Evolutionary conservation across 2,888 invertebrate genomes (phyloP).

Genomic region (Luffia ferchaultella): DNA sequence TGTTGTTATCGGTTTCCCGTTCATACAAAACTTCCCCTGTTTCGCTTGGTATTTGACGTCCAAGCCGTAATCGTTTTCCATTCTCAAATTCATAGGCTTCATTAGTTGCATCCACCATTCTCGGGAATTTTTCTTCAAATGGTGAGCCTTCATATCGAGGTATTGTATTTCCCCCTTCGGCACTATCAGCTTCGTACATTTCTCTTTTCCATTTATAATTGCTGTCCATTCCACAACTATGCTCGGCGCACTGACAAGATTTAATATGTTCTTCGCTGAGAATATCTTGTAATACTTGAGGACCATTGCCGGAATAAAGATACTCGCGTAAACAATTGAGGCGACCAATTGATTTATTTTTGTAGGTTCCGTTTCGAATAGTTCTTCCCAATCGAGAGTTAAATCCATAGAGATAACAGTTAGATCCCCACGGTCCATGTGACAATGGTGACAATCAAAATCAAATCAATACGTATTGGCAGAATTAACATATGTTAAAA

Average conservation of each 20-base stretch:
- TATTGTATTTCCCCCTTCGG: constrained; percentile 9
- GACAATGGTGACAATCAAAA: too few species aligned
- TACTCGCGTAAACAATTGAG: too few species aligned
- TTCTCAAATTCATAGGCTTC: constrained; percentile 7
- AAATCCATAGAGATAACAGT: too few species aligned
- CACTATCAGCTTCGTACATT: constrained; percentile 6
- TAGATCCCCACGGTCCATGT: too few species aligned
- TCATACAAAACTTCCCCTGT: constrained; percentile 3
- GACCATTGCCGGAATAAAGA: too few species aligned
- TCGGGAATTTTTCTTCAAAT: constrained; percentile 2
- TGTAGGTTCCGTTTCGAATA: too few species aligned
- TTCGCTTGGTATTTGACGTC: not conserved
- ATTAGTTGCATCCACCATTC: constrained; percentile 9
- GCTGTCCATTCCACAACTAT: constrained; percentile 10
- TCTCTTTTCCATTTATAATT: constrained; percentile 4
- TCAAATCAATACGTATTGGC: too few species aligned
- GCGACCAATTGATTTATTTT: too few species aligned
- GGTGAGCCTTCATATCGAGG: constrained; percentile 2
- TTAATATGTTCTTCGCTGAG: constrained; percentile 6
- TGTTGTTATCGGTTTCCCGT: too few species aligned
- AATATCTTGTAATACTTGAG: too few species aligned
- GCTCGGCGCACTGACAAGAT: constrained; percentile 9
- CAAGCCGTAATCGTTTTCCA: constrained; percentile 2
- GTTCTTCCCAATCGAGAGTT: too few species aligned
- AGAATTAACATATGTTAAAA: too few species aligned